Conservation (phyloP, 2,888 invertebrate species). For the Acrobasis repandana region DNA sequence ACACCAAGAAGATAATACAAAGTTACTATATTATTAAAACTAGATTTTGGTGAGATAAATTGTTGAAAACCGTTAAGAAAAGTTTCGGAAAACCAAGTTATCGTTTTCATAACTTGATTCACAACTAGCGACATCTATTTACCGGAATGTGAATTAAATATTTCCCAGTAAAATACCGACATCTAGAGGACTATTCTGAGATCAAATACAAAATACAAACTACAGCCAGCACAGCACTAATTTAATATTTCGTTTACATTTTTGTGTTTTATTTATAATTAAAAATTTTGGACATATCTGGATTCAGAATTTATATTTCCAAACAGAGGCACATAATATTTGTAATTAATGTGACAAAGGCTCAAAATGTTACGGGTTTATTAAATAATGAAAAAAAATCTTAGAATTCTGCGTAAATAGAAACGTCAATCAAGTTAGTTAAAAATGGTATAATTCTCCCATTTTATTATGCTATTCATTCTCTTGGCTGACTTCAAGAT, state of each 20-base stretch:
- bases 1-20: background rate
- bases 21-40: background rate
- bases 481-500: background rate
- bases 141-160: constrained; percentile 3
- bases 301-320: too few species aligned
- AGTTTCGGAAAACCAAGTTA: background rate
- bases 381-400: too few species aligned
- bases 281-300: too few species aligned
- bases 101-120: background rate
- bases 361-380: too few species aligned
- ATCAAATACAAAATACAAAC: background rate
- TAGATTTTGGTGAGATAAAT: background rate
- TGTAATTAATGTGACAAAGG: too few species aligned
- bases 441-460: background rate
- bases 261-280: too few species aligned
- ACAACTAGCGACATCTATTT: constrained; percentile 18
- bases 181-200: constrained; percentile 6
- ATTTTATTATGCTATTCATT: background rate
- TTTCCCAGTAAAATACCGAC: constrained; percentile 3
- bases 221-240: too few species aligned
- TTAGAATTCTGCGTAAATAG: too few species aligned
- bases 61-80: background rate
- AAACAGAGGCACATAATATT: too few species aligned
- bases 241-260: background rate
- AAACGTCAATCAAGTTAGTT: too few species aligned